phyloP scores from a whole-genome alignment of 2,113 vertebrate genomes.

The Cyprinodon brontotheroides region DNA sequence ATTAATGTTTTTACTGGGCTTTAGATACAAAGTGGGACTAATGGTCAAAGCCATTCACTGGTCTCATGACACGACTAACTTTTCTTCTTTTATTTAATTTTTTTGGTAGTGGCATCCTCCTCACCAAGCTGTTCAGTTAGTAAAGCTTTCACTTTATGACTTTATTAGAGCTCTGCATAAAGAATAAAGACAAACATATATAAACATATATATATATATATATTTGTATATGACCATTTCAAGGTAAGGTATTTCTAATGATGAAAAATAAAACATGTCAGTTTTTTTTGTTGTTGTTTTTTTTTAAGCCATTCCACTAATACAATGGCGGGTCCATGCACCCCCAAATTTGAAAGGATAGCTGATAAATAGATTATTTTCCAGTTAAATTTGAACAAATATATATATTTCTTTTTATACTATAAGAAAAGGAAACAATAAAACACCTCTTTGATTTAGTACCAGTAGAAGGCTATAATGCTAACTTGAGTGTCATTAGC shows the following conservation, averaged over 20 bases:
- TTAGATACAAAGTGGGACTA: background rate
- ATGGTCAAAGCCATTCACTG: constrained; percentile 5
- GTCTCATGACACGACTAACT: constrained; percentile 58
- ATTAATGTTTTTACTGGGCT: constrained; percentile 21
- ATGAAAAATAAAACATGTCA: too few relatives aligned
- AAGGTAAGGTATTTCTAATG: too few relatives aligned
- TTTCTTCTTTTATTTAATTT: constrained; percentile 31
- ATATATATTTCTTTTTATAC: too few relatives aligned
- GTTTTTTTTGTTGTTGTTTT: background rate
- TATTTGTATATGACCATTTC: too few relatives aligned
- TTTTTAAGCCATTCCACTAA: background rate
- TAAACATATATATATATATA: too few relatives aligned
- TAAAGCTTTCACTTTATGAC: constrained; percentile 32
- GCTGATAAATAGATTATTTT: background rate
- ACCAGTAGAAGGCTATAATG: background rate
- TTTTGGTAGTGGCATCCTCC: constrained; percentile 11
- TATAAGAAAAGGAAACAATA: too few relatives aligned
- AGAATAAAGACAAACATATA: constrained; percentile 1
- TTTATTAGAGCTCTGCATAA: too few relatives aligned
- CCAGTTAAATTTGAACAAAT: background rate
- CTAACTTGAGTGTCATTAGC: background rate
- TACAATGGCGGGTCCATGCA: background rate
- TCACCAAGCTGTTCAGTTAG: background rate
- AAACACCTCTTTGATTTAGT: background rate
- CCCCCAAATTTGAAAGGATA: background rate